Evolutionary conservation across 2,113 vertebrate genomes (phyloP), one percentile per base, ranked within the genome.

Genomic region (Raja brachyura): DNA sequence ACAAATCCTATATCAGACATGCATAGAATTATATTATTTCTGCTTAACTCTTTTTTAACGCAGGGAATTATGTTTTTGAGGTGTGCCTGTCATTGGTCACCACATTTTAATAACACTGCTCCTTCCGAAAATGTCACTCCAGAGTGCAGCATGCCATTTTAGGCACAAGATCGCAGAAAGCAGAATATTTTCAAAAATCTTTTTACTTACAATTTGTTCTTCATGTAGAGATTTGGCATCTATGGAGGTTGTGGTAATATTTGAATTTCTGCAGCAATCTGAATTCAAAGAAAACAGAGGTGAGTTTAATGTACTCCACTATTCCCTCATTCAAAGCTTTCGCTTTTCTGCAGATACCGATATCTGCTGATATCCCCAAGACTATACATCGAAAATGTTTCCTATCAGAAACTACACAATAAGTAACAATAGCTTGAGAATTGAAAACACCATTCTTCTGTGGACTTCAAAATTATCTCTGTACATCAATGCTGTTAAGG

Each of bases 231-330:
- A 16, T 4, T 92, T 54, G 22, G 18, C 68, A 54, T 73, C 90
- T 28, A 54, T 6, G 18, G 66, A 92, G 9, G 90, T 28, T 92
- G 70, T 20, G 5, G 20, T 22, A 92, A 73, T 73, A 74, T 33
- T 92, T 33, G 33, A 48, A 70, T 39, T 92, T 92, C 68, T 92
- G 90, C 68, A 48, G 90, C 66, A 92, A 74, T 74, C 90, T 92
- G 63, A 39, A 73, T 92, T 54, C 33, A 13, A 92, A 63, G 22
- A 63, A 92, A 74, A 92, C 22, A 92, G 33, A 0, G 9, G 28
- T 48, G 68, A 7, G 6, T 70, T 70, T 63, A 70, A 90, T 33
- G 8, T 68, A 70, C 66, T 66, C n/a, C 31, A 48, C 73, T 73
- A 0, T 31, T n/a, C 61, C 18, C n/a, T 28, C 28, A 63, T 14